Evolutionary conservation across 2,113 vertebrate genomes (phyloP).

Genomic region (Aspidoscelis tigris): DNA sequence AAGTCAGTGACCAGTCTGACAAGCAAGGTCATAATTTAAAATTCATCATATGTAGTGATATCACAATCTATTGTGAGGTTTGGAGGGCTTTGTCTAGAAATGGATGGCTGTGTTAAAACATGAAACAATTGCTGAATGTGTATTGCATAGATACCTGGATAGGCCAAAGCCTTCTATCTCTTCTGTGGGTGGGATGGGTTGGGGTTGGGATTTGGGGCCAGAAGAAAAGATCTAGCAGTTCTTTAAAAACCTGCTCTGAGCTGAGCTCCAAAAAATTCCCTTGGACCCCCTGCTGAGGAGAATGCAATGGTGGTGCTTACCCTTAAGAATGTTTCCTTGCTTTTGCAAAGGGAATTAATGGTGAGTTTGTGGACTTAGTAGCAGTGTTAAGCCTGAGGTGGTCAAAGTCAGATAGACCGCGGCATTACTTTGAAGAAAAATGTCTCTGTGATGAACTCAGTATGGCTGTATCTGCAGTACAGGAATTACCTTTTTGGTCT

Average conservation of each 20-base stretch:
- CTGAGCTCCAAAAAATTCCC: background rate
- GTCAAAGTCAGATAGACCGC: background rate
- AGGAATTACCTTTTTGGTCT: background rate
- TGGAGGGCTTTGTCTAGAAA: constrained; percentile 11
- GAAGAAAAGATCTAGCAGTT: background rate
- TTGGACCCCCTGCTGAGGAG: background rate
- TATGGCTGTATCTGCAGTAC: background rate
- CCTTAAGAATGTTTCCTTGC: constrained; percentile 38
- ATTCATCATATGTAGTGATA: constrained; percentile 21
- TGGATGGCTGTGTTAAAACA: constrained; percentile 47
- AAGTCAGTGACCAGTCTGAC: constrained; percentile 7
- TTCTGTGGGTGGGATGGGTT: constrained; percentile 12
- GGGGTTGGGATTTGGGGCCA: background rate
- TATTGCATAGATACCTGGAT: constrained; percentile 25
- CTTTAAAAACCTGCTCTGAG: constrained; percentile 33
- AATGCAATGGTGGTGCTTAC: background rate
- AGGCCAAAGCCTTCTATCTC: constrained; percentile 14
- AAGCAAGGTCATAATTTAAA: constrained; percentile 49
- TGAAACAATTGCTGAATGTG: constrained; percentile 34
- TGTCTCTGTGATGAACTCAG: background rate
- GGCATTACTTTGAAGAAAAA: background rate
- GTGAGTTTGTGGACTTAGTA: constrained; percentile 43
- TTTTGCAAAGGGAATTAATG: constrained; percentile 51
- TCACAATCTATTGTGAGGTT: constrained; percentile 16
- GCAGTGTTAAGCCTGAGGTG: background rate